Evolutionary conservation across 2,888 invertebrate species (phyloP).

Genomic region (Dryomyza anilis): DNA sequence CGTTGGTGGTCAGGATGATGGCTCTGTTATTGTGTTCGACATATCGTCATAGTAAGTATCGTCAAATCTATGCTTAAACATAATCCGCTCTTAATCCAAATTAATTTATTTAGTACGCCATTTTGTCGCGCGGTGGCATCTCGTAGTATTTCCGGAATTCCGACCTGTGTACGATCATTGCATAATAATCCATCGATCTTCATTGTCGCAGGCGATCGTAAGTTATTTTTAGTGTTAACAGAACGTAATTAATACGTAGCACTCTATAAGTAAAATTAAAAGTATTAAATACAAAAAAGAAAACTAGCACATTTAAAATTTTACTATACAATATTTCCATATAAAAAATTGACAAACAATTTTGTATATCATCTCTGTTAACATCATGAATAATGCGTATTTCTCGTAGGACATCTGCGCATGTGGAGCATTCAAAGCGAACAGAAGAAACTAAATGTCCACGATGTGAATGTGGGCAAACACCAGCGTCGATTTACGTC

Average conservation of each 20-base stretch:
- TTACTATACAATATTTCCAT: background rate
- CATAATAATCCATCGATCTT: constrained; percentile 70
- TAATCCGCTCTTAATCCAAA: background rate
- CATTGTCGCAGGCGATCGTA: constrained; percentile 74
- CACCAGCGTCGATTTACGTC: constrained; percentile 78
- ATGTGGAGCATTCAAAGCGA: constrained; percentile 76
- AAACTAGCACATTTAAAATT: too few relatives aligned
- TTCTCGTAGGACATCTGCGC: constrained; percentile 71
- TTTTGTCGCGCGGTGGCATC: constrained; percentile 69
- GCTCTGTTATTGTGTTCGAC: constrained; percentile 85
- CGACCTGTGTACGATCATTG: constrained; percentile 65
- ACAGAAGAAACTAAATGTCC: constrained; percentile 71
- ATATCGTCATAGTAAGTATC: constrained; percentile 63
- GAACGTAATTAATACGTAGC: too few relatives aligned
- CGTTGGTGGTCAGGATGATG: constrained; percentile 89
- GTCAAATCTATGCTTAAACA: background rate
- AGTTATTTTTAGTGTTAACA: too few relatives aligned
- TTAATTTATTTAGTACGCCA: constrained; percentile 60
- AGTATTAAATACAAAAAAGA: too few relatives aligned
- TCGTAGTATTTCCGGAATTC: constrained; percentile 75
- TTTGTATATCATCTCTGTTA: background rate
- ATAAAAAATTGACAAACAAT: background rate
- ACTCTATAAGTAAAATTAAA: too few relatives aligned
- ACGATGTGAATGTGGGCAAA: constrained; percentile 79
- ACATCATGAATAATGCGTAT: background rate